Evolutionary conservation across 2,888 invertebrate genomes (phyloP).

Genomic region (Ptilodon capucinus): DNA sequence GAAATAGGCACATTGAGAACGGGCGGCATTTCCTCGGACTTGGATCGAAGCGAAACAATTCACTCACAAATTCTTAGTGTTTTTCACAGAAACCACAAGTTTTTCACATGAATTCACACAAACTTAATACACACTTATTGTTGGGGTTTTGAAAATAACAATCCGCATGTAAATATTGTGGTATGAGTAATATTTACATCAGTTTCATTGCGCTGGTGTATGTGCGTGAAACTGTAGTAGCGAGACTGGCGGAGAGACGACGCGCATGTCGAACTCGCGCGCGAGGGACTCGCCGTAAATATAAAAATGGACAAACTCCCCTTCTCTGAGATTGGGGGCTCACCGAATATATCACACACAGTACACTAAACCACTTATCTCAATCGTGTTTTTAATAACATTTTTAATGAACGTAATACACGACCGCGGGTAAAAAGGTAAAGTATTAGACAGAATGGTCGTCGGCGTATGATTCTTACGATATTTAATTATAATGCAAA

Average conservation of each 20-base stretch:
- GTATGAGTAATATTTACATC: conserved; percentile 78
- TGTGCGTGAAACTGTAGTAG: conserved; percentile 77
- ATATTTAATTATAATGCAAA: conserved; percentile 57
- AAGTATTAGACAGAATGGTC: conserved; percentile 23
- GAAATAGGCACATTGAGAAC: conserved; percentile 72
- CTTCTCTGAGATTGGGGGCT: conserved; percentile 64
- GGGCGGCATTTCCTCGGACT: conserved; percentile 72
- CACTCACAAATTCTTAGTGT: conserved; percentile 50
- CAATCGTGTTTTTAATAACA: conserved; percentile 48
- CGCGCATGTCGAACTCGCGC: conserved; percentile 81
- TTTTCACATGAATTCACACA: conserved; percentile 45
- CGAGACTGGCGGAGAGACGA: conserved; percentile 76
- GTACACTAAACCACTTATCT: conserved; percentile 69
- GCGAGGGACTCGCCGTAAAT: conserved; percentile 78
- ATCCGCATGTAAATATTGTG: conserved; percentile 72
- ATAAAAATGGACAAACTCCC: conserved; percentile 82
- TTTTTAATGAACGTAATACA: conserved; percentile 47
- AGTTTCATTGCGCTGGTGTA: conserved; percentile 74
- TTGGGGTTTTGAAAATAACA: conserved; percentile 65
- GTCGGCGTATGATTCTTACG: conserved; percentile 51
- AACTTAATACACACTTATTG: conserved; percentile 49
- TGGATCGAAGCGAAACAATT: conserved; percentile 74
- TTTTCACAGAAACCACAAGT: conserved; percentile 59
- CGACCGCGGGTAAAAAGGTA: conserved; percentile 32
- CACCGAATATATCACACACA: conserved; percentile 79